Evolutionary conservation across 2,113 vertebrate genomes (phyloP).

Genomic region (Lepidothrix coronata): DNA sequence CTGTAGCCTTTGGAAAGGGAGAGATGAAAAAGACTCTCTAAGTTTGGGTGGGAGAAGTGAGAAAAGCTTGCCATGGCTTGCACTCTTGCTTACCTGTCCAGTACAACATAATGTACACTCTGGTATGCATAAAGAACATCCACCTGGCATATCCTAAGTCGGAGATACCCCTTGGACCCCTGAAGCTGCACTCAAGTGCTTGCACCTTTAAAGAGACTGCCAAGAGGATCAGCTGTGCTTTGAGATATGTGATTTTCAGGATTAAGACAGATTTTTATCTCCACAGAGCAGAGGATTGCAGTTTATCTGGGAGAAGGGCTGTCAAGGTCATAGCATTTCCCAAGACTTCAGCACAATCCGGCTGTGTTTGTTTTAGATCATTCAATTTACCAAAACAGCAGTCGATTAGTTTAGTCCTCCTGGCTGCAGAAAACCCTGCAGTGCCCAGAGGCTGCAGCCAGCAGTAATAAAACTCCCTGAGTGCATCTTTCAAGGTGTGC

Average conservation of each 20-base stretch:
- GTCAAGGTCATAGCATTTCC: conserved; percentile 4
- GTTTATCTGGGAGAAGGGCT: not conserved
- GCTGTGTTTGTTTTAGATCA: conserved; percentile 10
- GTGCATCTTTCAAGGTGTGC: not conserved
- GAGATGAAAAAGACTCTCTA: not conserved
- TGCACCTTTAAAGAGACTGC: not conserved
- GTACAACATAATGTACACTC: not conserved
- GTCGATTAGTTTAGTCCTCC: not conserved
- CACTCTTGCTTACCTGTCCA: not conserved
- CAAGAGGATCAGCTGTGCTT: not conserved
- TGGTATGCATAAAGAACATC: not conserved
- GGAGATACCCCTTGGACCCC: not conserved
- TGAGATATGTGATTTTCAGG: not conserved
- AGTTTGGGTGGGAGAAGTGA: not conserved
- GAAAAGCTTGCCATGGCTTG: not conserved
- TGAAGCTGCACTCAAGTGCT: not conserved
- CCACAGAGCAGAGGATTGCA: not conserved
- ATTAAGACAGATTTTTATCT: conserved; percentile 34
- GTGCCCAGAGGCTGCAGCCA: not conserved
- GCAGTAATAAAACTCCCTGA: not conserved
- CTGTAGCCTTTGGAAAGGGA: not conserved
- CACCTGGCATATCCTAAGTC: not conserved
- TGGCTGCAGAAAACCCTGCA: not conserved
- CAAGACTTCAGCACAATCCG: not conserved
- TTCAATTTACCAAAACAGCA: conserved; percentile 1